Evolutionary conservation across 2,113 vertebrate species (phyloP), one percentile per base, ranked within the genome.

Genomic region (Sarotherodon lohbergeri): DNA sequence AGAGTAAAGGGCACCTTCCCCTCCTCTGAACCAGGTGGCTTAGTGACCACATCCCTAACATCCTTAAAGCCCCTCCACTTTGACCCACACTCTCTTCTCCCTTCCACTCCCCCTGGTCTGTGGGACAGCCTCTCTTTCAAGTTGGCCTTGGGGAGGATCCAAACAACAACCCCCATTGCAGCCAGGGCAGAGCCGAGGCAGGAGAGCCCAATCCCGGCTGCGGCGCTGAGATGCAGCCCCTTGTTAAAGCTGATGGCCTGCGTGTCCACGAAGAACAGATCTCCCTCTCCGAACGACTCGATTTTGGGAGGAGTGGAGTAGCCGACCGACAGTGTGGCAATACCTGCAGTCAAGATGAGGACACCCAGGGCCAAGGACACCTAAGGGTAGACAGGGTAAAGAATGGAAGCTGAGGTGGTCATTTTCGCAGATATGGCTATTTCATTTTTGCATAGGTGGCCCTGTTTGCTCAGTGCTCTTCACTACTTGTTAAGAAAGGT

Each of bases 261-360:
- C 1, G 91, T 92, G 94, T 99, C 98, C 56, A 99, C 97, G 29
- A 99, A 97, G 59, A 98, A 93, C 89, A 99, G 96, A 93, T 98
- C 97, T 13, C 97, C 98, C 80, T 97, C 97, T 0, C 98, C 98
- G 1, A 99, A 98, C 0, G 98, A 97, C 96, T 99, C 98, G 0
- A 99, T 98, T 94, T 97, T 98, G 0, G 96, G 96, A 16, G 98
- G 96, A 79, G 98, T 96, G 29, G 97, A 95, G 89, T 97, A 99
- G 68, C 98, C 97, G 55, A 97, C 97, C 0, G 97, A 95, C 52
- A 95, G 82, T 34, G 89, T 91, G 83, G 86, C 87, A 4, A 94
- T n/a, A 13, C 95, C 95, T 13, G 92, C 91, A 17, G 92, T 93
- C 86, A 99, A 96, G 61, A 98, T 95, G 7, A 97, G 95, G 86